These are phyloP conservation scores for Gila orcuttii DNA, from an alignment of 2,113 vertebrate genomes.

Conservation along the genomic window DNA sequence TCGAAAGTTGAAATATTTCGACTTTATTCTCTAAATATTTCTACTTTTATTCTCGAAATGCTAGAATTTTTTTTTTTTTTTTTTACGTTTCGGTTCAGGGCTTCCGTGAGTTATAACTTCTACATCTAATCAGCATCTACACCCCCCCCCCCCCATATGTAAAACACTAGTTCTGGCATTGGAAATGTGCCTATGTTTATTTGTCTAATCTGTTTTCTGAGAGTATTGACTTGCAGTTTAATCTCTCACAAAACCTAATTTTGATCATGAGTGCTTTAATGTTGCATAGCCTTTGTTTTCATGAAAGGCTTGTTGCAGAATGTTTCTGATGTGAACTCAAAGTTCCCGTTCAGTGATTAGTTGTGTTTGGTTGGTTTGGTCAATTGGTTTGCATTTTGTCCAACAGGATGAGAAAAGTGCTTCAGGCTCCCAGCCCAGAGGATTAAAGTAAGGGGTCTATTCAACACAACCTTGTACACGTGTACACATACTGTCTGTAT, in stretches of 20 bases:
- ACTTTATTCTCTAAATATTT: no score
- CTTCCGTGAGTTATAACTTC: no score
- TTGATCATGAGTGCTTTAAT: constrained; percentile 47
- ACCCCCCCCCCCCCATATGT: no score
- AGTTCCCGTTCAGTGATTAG: constrained; percentile 59
- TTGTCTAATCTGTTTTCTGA: not conserved
- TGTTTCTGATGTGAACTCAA: constrained; percentile 59
- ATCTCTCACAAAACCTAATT: not conserved
- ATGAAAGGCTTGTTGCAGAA: constrained; percentile 49
- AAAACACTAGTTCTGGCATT: no score
- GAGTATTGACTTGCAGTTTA: constrained; percentile 16
- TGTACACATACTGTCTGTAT: not conserved
- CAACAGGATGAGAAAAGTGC: constrained; percentile 62
- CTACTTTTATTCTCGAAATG: no score
- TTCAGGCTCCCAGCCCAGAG: constrained; percentile 59
- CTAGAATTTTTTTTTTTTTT: no score
- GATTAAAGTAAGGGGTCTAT: constrained; percentile 66
- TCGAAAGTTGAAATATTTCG: no score
- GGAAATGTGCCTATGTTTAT: not conserved
- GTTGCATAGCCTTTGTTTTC: constrained; percentile 46
- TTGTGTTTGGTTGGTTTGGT: constrained; percentile 46
- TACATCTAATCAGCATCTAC: no score
- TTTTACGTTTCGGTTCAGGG: no score
- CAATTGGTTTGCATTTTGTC: constrained; percentile 42
- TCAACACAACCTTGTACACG: constrained; percentile 9